phyloP scores from a whole-genome alignment of 2,113 vertebrate genomes.

The Actinemys pallida region DNA sequence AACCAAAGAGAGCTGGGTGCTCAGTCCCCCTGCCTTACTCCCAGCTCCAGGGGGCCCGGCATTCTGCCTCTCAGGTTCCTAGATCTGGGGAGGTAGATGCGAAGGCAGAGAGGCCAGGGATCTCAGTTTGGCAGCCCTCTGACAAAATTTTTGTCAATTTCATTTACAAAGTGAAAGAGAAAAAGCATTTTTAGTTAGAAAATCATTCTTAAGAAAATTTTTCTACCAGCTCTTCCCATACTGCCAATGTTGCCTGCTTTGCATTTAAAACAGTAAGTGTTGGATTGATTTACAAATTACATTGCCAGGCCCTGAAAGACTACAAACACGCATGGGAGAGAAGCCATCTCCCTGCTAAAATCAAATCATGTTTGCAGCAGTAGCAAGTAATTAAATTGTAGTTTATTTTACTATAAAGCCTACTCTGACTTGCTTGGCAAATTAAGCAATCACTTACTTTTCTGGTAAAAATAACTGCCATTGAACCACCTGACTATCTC shows the following conservation, averaged over 20 bases:
- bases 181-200: too few species aligned
- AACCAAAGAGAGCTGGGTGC: too few species aligned
- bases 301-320: constrained; percentile 46
- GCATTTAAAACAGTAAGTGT: constrained; percentile 66
- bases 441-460: background rate
- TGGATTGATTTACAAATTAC: constrained; percentile 67
- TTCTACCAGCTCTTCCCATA: constrained; percentile 59
- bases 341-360: constrained; percentile 33
- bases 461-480: background rate
- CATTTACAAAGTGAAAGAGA: too few species aligned
- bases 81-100: too few species aligned
- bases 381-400: background rate
- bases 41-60: too few species aligned
- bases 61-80: too few species aligned
- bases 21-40: too few species aligned
- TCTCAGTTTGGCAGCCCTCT: too few species aligned
- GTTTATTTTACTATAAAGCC: background rate
- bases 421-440: background rate
- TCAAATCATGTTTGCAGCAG: background rate
- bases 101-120: too few species aligned
- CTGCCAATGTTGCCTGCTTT: constrained; percentile 65
- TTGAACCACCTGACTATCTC: background rate
- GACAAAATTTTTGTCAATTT: too few species aligned
- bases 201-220: background rate
- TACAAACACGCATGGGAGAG: constrained; percentile 10